Percentiles rank a stretch among this genome's conserved stretches.
These are phyloP conservation scores for Callosobruchus maculatus DNA, from an alignment of 2,888 invertebrate genomes.

Conservation along the genomic window DNA sequence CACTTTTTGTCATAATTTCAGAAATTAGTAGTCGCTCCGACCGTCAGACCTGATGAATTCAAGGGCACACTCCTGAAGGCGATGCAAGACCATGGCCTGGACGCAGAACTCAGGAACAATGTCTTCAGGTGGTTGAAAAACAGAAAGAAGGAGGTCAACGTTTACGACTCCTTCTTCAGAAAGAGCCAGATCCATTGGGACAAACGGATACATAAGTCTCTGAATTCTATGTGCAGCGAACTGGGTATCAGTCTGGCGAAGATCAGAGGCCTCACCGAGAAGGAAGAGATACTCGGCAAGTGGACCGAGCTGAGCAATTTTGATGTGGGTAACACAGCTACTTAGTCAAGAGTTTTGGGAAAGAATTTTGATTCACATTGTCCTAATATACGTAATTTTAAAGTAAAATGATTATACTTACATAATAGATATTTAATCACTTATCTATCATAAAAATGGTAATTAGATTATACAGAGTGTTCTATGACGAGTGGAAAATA, in stretches of 20 bases:
- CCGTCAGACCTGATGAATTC: conserved; percentile 74
- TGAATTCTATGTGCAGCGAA: conserved; percentile 93
- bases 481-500: too few relatives aligned
- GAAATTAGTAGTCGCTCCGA: conserved; percentile 75
- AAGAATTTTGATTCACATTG: too few relatives aligned
- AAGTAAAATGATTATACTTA: too few relatives aligned
- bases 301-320: conserved; percentile 93
- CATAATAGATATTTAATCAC: too few relatives aligned
- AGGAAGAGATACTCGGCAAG: conserved; percentile 77
- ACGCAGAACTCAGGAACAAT: conserved; percentile 78
- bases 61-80: conserved; percentile 71
- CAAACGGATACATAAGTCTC: conserved; percentile 86
- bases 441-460: too few relatives aligned
- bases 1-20: conserved; percentile 40
- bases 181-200: conserved; percentile 92
- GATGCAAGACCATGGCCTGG: conserved; percentile 74
- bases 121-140: conserved; percentile 77
- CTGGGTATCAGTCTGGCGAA: conserved; percentile 80
- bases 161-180: conserved; percentile 62
- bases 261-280: conserved; percentile 70
- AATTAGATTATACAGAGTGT: too few relatives aligned
- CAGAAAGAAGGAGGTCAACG: conserved; percentile 45
- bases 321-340: conserved; percentile 69
- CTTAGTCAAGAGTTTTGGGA: too few relatives aligned
- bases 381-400: too few relatives aligned